phyloP scores from a whole-genome alignment of 1,140 invertebrate genomes.

The Hormaphis cornu region DNA sequence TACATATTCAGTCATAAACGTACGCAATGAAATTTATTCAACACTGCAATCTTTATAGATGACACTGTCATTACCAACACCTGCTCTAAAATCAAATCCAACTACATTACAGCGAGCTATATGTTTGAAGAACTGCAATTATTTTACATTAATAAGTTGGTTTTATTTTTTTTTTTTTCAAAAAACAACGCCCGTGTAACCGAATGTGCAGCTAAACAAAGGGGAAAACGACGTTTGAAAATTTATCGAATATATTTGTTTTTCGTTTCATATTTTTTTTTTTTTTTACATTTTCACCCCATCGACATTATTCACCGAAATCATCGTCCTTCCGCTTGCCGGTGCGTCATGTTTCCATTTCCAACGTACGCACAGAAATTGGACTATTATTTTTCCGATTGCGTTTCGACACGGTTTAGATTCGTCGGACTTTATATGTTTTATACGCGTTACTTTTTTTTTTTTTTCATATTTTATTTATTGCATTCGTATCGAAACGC shows the following conservation, averaged over 20 bases:
- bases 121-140: no score
- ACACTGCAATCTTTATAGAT: no score
- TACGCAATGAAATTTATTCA: no score
- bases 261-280: neutral
- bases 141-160: no score
- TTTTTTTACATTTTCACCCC: neutral
- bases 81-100: no score
- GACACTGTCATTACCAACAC: no score
- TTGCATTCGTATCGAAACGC: neutral
- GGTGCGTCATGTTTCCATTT: constrained; percentile 23
- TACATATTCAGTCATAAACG: no score
- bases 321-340: neutral
- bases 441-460: neutral
- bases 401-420: constrained; percentile 19
- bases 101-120: no score
- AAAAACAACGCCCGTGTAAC: neutral
- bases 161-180: no score
- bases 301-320: neutral
- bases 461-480: constrained; percentile 4
- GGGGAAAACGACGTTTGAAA: neutral
- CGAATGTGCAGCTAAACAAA: no score
- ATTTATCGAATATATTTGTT: constrained; percentile 12
- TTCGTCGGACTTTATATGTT: neutral
- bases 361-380: neutral
- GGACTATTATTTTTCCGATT: constrained; percentile 26